These are phyloP conservation scores for Spilogale gracilis DNA, from an alignment of 2,113 vertebrate genomes.

Conservation along the genomic window DNA sequence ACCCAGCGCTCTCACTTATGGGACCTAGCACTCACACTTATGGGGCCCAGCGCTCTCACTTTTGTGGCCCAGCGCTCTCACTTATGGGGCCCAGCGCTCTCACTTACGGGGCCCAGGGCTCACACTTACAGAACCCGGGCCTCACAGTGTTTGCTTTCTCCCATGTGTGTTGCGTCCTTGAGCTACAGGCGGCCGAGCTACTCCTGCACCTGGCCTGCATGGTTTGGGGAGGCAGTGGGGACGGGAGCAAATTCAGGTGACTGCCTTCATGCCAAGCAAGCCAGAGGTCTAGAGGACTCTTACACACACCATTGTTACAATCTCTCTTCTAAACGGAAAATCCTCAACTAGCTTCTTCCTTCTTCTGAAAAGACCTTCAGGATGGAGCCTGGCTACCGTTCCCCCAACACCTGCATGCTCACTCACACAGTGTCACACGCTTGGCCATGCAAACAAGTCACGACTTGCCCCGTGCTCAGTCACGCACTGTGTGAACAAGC, in stretches of 20 bases:
- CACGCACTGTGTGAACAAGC: background rate
- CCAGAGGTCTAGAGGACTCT: background rate
- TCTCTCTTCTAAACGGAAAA: background rate
- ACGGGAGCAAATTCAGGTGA: too few species aligned
- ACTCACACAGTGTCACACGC: background rate
- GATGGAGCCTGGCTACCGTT: background rate
- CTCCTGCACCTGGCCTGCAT: background rate
- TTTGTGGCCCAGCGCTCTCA: too few species aligned
- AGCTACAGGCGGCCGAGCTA: background rate
- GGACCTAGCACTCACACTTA: too few species aligned
- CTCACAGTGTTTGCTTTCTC: background rate
- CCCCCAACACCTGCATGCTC: fast-evolving
- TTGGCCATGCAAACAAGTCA: background rate
- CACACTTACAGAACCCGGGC: too few species aligned
- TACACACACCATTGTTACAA: background rate
- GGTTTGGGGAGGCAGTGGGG: background rate
- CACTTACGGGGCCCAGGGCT: too few species aligned
- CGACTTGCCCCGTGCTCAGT: background rate
- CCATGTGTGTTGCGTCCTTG: fast-evolving
- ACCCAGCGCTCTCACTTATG: too few species aligned
- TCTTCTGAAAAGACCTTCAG: too few species aligned
- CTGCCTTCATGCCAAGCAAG: background rate
- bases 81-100: too few species aligned
- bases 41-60: too few species aligned
- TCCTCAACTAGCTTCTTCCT: background rate